Evolutionary conservation across 2,113 vertebrate species (phyloP), one percentile per base, ranked within the genome.

Genomic region (Carettochelys insculpta): DNA sequence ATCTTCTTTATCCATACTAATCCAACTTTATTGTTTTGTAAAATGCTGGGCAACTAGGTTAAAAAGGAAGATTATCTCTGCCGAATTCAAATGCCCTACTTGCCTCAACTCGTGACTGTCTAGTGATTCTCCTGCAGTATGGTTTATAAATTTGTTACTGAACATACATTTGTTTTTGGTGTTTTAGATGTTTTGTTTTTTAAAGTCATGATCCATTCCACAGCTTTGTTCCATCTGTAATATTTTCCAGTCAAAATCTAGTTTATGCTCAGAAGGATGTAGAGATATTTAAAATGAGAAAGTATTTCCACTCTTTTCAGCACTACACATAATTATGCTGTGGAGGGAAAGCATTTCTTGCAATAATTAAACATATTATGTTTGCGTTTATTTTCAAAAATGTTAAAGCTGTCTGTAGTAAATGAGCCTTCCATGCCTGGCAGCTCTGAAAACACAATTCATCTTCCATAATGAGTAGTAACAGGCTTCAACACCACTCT

Each of bases 261-360:
- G n/a, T 87, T 20, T 61, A 77, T 27, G 31, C 71, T 91, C 84
- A 41, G 82, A 56, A 86, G 51, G 24, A 88, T 82, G 45, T 85
- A 76, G 87, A 86, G 31, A 68, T 80, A 84, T 25, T 78, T 94
- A 95, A 93, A 95, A 77, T 95, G 86, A 90, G 90, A 41, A 85
- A 71, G 20, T 83, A 85, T 71, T 85, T 71, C 20, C 83, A 90
- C 54, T 75, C 14, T 73, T 83, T 89, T 47, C 11, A 87, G 34
- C 82, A 92, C 82, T 94, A 90, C 83, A 94, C 85, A 56, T 54
- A 86, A 82, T 93, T 25, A 27, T 82, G 84, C 85, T 47, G 87
- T 43, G 17, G 41, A 47, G 38, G 88, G 22, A 24, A 94, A 8
- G 61, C 10, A 38, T 83, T 95, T 51, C 77, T 90, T 50, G 80